Percentiles rank a stretch among this genome's conserved stretches.
These are phyloP conservation scores for Drosophila setosimentum DNA, from an alignment of 2,888 invertebrate species.

Conservation along the genomic window DNA sequence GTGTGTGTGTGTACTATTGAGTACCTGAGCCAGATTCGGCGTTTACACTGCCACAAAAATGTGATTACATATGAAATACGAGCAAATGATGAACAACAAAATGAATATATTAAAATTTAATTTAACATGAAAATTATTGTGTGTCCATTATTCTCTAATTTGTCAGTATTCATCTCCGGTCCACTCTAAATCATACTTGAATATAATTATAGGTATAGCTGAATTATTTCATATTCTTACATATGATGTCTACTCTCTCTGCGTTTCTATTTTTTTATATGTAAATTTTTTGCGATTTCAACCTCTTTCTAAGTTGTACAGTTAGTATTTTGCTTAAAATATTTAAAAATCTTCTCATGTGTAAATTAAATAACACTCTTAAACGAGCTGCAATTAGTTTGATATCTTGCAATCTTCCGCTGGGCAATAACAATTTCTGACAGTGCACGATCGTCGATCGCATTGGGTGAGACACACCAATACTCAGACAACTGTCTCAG, in stretches of 20 bases:
- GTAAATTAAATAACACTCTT: background rate
- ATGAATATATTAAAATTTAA: background rate
- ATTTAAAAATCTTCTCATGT: background rate
- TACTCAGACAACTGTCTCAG: constrained; percentile 15
- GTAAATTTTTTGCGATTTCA: background rate
- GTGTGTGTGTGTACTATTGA: constrained; percentile 36
- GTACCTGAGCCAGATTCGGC: constrained; percentile 40
- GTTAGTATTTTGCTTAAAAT: background rate
- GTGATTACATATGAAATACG: background rate
- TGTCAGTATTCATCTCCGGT: background rate
- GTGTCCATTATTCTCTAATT: background rate
- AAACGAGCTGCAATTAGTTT: background rate
- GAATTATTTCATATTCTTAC: background rate
- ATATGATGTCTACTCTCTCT: background rate
- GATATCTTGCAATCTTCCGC: background rate
- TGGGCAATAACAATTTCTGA: constrained; percentile 8
- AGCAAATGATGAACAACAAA: background rate
- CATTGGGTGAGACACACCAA: constrained; percentile 62
- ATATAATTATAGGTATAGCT: background rate
- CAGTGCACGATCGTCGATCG: constrained; percentile 61
- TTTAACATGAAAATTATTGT: background rate
- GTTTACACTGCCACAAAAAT: constrained; percentile 53
- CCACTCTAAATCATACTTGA: background rate
- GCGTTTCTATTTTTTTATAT: background rate
- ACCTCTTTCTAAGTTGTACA: background rate